A percentile compares a stretch with the other conserved stretches of the same genome.
Conservation (phyloP, 2,797 vertebrate species). For the Eleutherodactylus coqui region DNA sequence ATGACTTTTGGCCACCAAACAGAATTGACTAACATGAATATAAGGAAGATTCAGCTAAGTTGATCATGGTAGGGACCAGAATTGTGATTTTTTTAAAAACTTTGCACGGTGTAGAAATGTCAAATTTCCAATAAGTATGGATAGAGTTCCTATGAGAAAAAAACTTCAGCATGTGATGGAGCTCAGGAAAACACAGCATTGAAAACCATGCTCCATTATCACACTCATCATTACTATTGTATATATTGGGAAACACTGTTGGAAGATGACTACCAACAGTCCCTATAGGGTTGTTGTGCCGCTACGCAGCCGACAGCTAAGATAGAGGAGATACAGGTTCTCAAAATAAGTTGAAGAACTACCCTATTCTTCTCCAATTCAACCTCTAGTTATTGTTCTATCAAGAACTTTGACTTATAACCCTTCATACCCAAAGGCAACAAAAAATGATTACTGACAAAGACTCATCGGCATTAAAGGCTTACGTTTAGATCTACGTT, state of each 20-base stretch:
- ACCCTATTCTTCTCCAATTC: not conserved
- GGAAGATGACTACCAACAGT: not conserved
- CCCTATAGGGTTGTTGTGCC: not conserved
- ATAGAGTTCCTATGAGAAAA: not conserved
- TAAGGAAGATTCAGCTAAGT: not conserved
- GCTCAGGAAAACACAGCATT: not conserved
- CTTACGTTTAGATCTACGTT: not conserved
- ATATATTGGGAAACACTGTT: not conserved
- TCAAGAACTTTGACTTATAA: not conserved
- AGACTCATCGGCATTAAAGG: not conserved
- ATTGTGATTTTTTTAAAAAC: too few species aligned
- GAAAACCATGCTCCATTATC: not conserved
- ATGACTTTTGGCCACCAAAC: too few species aligned
- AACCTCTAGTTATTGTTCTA: not conserved
- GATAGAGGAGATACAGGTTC: not conserved
- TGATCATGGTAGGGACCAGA: too few species aligned
- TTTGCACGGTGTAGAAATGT: too few species aligned
- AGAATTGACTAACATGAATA: not conserved
- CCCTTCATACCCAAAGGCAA: not conserved
- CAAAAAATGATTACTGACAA: not conserved
- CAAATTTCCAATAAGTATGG: not conserved
- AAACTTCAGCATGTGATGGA: not conserved
- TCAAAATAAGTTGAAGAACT: not conserved
- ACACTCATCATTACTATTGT: not conserved
- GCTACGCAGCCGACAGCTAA: not conserved